phyloP scores from a whole-genome alignment of 2,888 invertebrate genomes.

The Diarsia dahlii region DNA sequence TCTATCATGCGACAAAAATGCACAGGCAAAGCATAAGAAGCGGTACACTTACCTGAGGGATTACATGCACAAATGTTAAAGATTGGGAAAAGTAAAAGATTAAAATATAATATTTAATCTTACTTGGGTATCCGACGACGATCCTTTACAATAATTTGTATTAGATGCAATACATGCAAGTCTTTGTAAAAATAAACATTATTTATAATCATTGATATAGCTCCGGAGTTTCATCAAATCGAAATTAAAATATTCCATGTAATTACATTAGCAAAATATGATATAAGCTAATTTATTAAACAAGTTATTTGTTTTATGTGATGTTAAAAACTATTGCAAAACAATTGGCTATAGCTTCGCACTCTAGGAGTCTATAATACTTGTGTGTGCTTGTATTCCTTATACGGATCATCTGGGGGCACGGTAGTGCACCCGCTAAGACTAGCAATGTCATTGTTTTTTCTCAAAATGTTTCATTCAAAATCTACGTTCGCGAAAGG shows the following conservation, averaged over 20 bases:
- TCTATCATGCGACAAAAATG: constrained; percentile 86
- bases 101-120: constrained; percentile 83
- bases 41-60: constrained; percentile 81
- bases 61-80: constrained; percentile 79
- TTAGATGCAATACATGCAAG: constrained; percentile 83
- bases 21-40: constrained; percentile 82
- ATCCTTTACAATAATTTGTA: constrained; percentile 84
- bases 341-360: constrained; percentile 88
- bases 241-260: constrained; percentile 76
- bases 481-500: neutral
- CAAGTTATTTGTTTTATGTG: constrained; percentile 80
- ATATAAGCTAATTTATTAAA: constrained; percentile 85
- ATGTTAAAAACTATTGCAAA: constrained; percentile 89
- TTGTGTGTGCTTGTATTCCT: constrained; percentile 71
- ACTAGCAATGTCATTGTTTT: constrained; percentile 31
- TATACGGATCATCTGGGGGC: constrained; percentile 38
- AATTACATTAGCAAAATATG: constrained; percentile 87
- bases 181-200: constrained; percentile 79
- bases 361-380: constrained; percentile 85
- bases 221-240: constrained; percentile 76
- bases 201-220: constrained; percentile 66
- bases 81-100: constrained; percentile 77
- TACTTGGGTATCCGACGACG: constrained; percentile 90
- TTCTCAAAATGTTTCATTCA: neutral
- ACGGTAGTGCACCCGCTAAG: too few relatives aligned